phyloP scores from a whole-genome alignment of 2,888 invertebrate genomes.

The Galerucella calmariensis region DNA sequence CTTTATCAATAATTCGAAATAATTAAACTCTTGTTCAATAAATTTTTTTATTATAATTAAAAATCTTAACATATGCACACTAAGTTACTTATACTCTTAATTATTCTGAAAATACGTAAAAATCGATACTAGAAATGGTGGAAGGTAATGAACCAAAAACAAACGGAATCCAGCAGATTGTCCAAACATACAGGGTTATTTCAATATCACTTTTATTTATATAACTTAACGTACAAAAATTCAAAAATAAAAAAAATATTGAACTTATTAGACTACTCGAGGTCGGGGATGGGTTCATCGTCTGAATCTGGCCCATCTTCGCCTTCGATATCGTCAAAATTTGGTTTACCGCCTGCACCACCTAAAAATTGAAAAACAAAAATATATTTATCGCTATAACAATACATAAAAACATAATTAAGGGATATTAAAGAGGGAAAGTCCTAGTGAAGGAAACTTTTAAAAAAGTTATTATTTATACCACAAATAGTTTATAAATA shows the following conservation, averaged over 20 bases:
- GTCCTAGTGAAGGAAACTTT: too few relatives aligned
- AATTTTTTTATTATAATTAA: conserved; percentile 36
- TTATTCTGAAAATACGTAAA: conserved; percentile 33
- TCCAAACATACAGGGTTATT: conserved; percentile 16
- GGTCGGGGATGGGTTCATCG: conserved; percentile 82
- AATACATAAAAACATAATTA: neutral
- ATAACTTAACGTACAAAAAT: conserved; percentile 49
- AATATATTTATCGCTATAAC: neutral
- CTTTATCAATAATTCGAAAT: neutral
- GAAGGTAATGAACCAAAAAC: conserved; percentile 2
- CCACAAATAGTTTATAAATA: too few relatives aligned
- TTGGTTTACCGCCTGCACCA: conserved; percentile 68
- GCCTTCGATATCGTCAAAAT: conserved; percentile 79
- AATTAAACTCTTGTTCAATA: neutral
- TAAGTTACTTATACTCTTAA: conserved; percentile 28
- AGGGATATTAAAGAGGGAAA: too few relatives aligned
- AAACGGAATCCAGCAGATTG: conserved; percentile 7
- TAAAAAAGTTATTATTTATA: too few relatives aligned
- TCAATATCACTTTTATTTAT: conserved; percentile 46
- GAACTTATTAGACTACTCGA: conserved; percentile 68
- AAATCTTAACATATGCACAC: conserved; percentile 40
- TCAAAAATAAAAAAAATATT: conserved; percentile 41
- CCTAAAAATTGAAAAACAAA: conserved; percentile 38
- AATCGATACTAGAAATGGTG: conserved; percentile 29
- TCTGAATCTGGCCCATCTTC: conserved; percentile 76